Percentiles rank a stretch among this genome's conserved stretches.
Conservation (phyloP, 2,113 vertebrate species). For the Chrysochloris asiatica region DNA sequence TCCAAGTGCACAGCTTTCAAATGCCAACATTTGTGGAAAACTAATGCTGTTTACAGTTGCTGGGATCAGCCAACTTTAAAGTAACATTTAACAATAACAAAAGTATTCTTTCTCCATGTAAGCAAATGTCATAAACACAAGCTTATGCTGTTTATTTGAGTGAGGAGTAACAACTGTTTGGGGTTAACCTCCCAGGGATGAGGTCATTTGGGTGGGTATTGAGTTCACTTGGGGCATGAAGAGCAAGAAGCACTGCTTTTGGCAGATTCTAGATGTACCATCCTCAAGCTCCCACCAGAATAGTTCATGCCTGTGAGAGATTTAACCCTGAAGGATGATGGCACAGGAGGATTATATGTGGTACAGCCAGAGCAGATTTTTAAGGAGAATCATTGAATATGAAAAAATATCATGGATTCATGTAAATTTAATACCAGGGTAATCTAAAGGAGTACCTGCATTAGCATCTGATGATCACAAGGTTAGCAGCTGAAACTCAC, state of each 20-base stretch:
- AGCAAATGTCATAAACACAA: conserved; percentile 36
- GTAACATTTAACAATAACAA: conserved; percentile 63
- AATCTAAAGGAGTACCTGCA: background rate
- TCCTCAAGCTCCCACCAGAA: background rate
- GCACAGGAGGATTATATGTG: background rate
- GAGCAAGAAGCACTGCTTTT: background rate
- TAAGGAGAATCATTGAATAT: background rate
- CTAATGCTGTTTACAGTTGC: conserved; percentile 48
- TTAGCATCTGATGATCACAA: background rate
- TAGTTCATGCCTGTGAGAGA: background rate
- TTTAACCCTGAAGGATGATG: background rate
- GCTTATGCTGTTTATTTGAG: background rate
- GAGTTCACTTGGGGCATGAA: background rate
- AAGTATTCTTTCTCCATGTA: conserved; percentile 3
- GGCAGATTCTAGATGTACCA: background rate
- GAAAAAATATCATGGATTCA: background rate
- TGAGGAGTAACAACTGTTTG: conserved; percentile 30
- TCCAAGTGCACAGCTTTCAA: conserved; percentile 58
- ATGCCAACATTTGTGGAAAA: conserved; percentile 62
- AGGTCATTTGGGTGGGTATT: background rate
- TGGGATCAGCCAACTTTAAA: conserved; percentile 62
- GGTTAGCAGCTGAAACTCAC: too few relatives aligned
- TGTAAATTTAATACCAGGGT: background rate
- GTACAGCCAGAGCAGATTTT: background rate
- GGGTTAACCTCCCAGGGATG: background rate